These are phyloP conservation scores for Temnothorax rugatulus DNA, from an alignment of 2,888 invertebrate genomes.

Conservation along the genomic window DNA sequence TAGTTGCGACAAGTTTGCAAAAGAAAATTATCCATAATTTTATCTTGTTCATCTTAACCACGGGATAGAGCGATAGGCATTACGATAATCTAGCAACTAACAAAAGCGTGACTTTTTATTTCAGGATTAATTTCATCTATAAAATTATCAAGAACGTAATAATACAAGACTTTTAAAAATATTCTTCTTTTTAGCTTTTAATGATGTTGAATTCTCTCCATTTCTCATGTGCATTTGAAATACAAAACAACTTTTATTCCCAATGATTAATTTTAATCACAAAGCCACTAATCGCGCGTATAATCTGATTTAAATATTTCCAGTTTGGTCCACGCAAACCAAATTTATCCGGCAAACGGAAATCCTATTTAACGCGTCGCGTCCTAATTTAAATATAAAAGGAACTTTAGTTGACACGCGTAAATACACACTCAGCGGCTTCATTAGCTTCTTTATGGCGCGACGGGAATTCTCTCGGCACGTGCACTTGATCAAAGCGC, in stretches of 20 bases:
- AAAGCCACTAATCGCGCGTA: neutral
- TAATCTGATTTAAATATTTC: conserved; percentile 28
- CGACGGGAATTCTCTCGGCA: neutral
- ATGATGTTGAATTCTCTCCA: neutral
- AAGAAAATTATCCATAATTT: conserved; percentile 25
- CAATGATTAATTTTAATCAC: conserved; percentile 2
- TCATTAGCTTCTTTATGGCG: conserved; percentile 43
- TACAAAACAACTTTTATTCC: neutral
- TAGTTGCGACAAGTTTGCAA: conserved; percentile 6
- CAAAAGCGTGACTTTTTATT: neutral
- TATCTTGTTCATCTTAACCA: conserved; percentile 22
- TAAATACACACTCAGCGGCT: conserved; percentile 27
- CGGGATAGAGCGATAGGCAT: neutral
- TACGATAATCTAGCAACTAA: neutral
- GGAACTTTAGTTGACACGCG: conserved; percentile 33
- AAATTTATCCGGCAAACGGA: conserved; percentile 34
- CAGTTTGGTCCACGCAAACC: neutral
- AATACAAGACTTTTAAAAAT: neutral
- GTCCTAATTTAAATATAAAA: conserved; percentile 41
- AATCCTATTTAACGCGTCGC: conserved; percentile 28
- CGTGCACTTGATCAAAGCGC: conserved; percentile 24
- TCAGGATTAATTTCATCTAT: neutral
- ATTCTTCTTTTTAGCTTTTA: neutral
- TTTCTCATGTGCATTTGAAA: neutral
- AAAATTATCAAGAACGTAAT: neutral